These are phyloP conservation scores for Apotomis capreana DNA, from an alignment of 2,888 invertebrate genomes.

Conservation along the genomic window DNA sequence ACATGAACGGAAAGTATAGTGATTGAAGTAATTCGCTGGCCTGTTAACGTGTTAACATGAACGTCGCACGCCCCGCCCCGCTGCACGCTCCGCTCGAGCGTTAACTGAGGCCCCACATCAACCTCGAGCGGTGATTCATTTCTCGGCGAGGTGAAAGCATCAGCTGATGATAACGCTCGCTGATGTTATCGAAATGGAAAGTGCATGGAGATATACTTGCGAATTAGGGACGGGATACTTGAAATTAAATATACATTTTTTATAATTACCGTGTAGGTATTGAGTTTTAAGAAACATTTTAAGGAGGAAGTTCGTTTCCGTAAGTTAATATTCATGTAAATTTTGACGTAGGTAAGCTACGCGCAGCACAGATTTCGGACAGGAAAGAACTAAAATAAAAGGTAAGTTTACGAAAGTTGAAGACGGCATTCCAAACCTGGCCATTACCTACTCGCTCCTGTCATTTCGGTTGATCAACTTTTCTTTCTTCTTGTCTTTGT, in stretches of 20 bases:
- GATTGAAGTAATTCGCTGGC: slow-evolving; percentile 11
- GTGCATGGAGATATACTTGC: slow-evolving; percentile 10
- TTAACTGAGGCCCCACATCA: neutral
- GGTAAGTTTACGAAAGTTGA: too few relatives aligned
- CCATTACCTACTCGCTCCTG: too few relatives aligned
- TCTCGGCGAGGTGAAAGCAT: slow-evolving; percentile 34
- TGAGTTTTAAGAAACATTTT: neutral
- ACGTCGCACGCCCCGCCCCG: too few relatives aligned
- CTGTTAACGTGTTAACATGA: too few relatives aligned
- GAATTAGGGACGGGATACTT: slow-evolving; percentile 19
- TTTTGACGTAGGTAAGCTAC: too few relatives aligned
- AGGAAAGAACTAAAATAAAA: too few relatives aligned
- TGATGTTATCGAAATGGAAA: slow-evolving; percentile 32
- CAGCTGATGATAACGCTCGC: slow-evolving; percentile 26
- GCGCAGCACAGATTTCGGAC: too few relatives aligned
- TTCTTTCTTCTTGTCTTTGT: too few relatives aligned
- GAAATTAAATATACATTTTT: slow-evolving; percentile 6
- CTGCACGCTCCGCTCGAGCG: too few relatives aligned
- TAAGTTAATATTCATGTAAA: neutral
- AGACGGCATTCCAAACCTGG: too few relatives aligned
- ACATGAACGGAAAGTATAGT: neutral
- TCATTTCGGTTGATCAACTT: too few relatives aligned
- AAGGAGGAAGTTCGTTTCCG: slow-evolving; percentile 11
- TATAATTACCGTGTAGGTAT: neutral
- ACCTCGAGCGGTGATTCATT: slow-evolving; percentile 25